These are phyloP conservation scores for Minunthozetes semirufus DNA, from an alignment of 2,888 invertebrate species.

Conservation along the genomic window DNA sequence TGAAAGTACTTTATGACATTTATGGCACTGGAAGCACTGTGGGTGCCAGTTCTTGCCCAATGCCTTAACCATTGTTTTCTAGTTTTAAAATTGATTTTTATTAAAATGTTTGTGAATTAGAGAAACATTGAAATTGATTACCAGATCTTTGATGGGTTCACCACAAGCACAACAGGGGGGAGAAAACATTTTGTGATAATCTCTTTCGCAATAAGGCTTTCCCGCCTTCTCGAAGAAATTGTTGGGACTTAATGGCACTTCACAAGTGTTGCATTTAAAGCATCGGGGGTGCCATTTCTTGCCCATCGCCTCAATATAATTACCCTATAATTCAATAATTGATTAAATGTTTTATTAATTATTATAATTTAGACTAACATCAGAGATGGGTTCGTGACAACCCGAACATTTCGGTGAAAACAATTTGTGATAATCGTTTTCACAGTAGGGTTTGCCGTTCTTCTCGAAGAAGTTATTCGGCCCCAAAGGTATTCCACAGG, in stretches of 20 bases:
- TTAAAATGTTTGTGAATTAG: not conserved
- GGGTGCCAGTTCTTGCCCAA: slow-evolving; percentile 97
- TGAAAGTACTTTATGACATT: slow-evolving; percentile 92
- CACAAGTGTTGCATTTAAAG: slow-evolving; percentile 97
- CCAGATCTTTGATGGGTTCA: slow-evolving; percentile 76
- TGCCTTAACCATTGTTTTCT: slow-evolving; percentile 52
- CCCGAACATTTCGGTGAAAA: slow-evolving; percentile 98
- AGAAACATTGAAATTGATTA: not conserved
- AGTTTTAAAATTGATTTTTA: not conserved
- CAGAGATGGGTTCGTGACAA: slow-evolving; percentile 96
- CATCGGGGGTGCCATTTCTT: slow-evolving; percentile 99
- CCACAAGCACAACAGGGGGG: slow-evolving; percentile 98
- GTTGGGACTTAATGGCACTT: slow-evolving; percentile 88
- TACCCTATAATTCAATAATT: slow-evolving; percentile 17
- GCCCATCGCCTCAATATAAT: slow-evolving; percentile 62
- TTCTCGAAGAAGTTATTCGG: slow-evolving; percentile 98
- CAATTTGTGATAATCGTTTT: slow-evolving; percentile 89
- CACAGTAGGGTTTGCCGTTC: slow-evolving; percentile 94
- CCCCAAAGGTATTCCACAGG: slow-evolving; percentile 92
- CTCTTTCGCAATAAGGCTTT: slow-evolving; percentile 93
- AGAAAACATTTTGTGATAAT: slow-evolving; percentile 94
- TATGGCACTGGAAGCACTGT: slow-evolving; percentile 97
- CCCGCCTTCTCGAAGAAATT: slow-evolving; percentile 98
- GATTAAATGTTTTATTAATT: not conserved
- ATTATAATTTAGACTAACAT: slow-evolving; percentile 14